Evolutionary conservation across 2,888 invertebrate species (phyloP), one percentile per base, ranked within the genome.

Genomic region (Acanthosepion pharaonis): DNA sequence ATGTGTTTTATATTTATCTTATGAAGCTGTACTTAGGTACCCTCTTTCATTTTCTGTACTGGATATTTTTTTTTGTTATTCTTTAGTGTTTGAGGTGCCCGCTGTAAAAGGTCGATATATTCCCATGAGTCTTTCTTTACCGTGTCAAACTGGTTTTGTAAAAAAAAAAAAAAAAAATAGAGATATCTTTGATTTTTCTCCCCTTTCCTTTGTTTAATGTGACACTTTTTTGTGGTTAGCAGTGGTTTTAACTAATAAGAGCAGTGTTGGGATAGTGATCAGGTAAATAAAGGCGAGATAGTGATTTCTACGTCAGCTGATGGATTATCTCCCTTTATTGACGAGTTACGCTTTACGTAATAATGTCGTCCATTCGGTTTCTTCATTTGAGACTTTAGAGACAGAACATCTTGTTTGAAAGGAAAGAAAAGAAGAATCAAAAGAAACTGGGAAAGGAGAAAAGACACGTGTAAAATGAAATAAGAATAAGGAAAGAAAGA

Each of bases 231-330:
- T 78, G 78, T 78, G 78, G 78, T 78, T 78, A 33, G 78, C 78
- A n/a, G n/a, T 78, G 78, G n/a, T 78, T 78, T 78, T n/a, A 78
- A n/a, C 78, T 78, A 78, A 78, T 78, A 78, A 78, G 78, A 78
- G 15, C n/a, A 15, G 78, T 33, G 78, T 78, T 78, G n/a, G n/a
- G 9, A 78, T 78, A 78, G n/a, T 33, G 78, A 78, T 6, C n/a
- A n/a, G 78, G 78, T 78, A 78, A 78, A 78, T 78, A 78, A 78
- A 78, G 9, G n/a, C 78, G n/a, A 59, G 59, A 78, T n/a, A 33
- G 15, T 33, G n/a, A 78, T 78, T 78, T n/a, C 15, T 15, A 78
- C 78, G n/a, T 33, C 33, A 78, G 20, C n/a, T n/a, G n/a, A 78
- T 33, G 33, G 78, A 78, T 78, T 78, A 78, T 78, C 78, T 78